Evolutionary conservation across 2,888 invertebrate species (phyloP), one percentile per base, ranked within the genome.

Genomic region (Acanthococcus lagerstroemiae): DNA sequence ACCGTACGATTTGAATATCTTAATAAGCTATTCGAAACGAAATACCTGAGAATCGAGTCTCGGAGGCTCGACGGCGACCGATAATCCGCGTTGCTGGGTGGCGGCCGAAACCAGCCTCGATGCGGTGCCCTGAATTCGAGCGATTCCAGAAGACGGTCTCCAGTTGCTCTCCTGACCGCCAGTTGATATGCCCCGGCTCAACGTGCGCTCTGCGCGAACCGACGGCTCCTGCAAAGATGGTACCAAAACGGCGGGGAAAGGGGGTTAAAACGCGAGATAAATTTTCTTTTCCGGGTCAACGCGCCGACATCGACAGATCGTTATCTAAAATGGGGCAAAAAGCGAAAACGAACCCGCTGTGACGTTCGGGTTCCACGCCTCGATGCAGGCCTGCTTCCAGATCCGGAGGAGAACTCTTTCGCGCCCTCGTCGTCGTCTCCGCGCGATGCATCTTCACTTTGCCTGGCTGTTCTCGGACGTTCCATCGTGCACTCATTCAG

Each of bases 81-180:
- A 56, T 27, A 57, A 46, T 15, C 44, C 46, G 27, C 21, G 30
- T 24, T 56, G 66, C 37, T 66, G 66, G 6, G 66, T 45, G 4
- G 56, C 56, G 6, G 73, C 73, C 4, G 73, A 72, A 6, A 73
- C 69, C 6, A 73, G 70, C 27, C 74, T 67, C 7, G 73, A 72
- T 2, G 74, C 72, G 27, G 74, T 73, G 27, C 73, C 72, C 17
- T 66, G 56, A 24, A 72, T 71, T 24, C 68, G 66, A 9, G 55
- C 68, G 52, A 70, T 69, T 71, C 78, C 79, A 81, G 73, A 81
- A 86, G 70, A 17, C 15, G 66, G 66, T 57, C 66, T 65, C 55
- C 65, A 65, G 7, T 17, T 2, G 15, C 17, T 7, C 17, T 55
- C 27, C 37, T 46, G 55, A 45, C 25, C 55, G 7, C 37, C 25